phyloP scores from a whole-genome alignment of 2,797 vertebrate genomes.

The Chromobotia macracanthus region DNA sequence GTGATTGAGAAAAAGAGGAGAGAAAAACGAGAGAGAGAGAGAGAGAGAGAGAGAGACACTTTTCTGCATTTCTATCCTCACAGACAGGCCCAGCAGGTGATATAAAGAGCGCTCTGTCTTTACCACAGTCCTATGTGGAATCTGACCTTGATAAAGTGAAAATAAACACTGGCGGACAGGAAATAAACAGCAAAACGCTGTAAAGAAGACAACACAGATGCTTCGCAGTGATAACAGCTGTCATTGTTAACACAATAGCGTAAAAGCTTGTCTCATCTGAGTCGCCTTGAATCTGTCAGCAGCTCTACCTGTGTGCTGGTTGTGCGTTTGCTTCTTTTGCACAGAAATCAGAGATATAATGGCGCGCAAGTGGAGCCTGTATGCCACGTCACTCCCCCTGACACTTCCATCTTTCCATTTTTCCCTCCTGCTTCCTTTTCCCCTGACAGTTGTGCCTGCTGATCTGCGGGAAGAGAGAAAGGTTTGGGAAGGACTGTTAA shows the following conservation, averaged over 20 bases:
- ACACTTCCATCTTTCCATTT: constrained; percentile 33
- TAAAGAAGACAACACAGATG: constrained; percentile 31
- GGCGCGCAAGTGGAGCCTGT: constrained; percentile 35
- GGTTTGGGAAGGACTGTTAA: constrained; percentile 64
- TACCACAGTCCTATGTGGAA: constrained; percentile 46
- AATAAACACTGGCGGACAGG: constrained; percentile 20
- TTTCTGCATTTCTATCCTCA: constrained; percentile 15
- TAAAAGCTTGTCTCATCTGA: constrained; percentile 11
- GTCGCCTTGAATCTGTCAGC: constrained; percentile 37
- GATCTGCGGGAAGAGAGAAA: constrained; percentile 68
- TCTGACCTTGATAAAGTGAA: constrained; percentile 60
- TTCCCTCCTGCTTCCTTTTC: constrained; percentile 53
- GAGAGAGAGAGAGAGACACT: constrained; percentile 44
- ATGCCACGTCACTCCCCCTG: constrained; percentile 48
- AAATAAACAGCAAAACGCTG: constrained; percentile 36
- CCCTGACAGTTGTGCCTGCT: constrained; percentile 73
- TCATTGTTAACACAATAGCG: constrained; percentile 34
- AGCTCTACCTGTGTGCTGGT: constrained; percentile 24
- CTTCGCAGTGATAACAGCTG: constrained; percentile 26
- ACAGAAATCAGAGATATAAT: constrained; percentile 57
- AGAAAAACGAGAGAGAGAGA: constrained; percentile 32
- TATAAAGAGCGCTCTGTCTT: constrained; percentile 12
- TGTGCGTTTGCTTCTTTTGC: constrained; percentile 12
- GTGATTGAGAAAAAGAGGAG: constrained; percentile 37
- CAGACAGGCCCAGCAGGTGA: constrained; percentile 43